A percentile compares a stretch with the other conserved stretches of the same genome.
These are phyloP conservation scores for Leptatherina wallacei DNA, from an alignment of 2,797 vertebrate species.

Conservation along the genomic window DNA sequence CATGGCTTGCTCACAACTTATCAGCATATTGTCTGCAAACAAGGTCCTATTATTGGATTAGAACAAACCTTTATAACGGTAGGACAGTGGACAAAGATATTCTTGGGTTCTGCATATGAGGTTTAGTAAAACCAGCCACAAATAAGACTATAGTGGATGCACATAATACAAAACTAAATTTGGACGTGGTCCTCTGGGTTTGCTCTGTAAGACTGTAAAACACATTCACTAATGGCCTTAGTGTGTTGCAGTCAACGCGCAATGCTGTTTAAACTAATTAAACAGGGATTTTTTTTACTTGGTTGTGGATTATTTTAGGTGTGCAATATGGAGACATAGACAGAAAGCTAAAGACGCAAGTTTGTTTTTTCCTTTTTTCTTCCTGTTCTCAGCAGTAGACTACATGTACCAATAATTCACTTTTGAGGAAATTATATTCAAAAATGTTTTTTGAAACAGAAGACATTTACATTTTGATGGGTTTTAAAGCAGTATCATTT, in stretches of 20 bases:
- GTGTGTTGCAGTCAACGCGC: slow-evolving; percentile 24
- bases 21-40: slow-evolving; percentile 57
- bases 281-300: slow-evolving; percentile 3
- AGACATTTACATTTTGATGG: slow-evolving; percentile 37
- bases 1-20: slow-evolving; percentile 62
- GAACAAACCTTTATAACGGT: slow-evolving; percentile 49
- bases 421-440: slow-evolving; percentile 22
- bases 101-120: slow-evolving; percentile 12
- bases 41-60: slow-evolving; percentile 67
- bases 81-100: slow-evolving; percentile 40
- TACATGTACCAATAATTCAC: slow-evolving; percentile 26
- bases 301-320: slow-evolving; percentile 13
- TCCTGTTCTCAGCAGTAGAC: slow-evolving; percentile 13
- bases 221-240: slow-evolving; percentile 13
- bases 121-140: slow-evolving; percentile 7
- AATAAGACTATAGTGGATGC: not conserved
- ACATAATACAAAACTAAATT: slow-evolving; percentile 12
- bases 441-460: slow-evolving; percentile 14
- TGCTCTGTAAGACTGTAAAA: slow-evolving; percentile 21
- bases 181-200: not conserved
- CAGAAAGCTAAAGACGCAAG: slow-evolving; percentile 12
- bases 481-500: slow-evolving; percentile 19
- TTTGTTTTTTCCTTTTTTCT: slow-evolving; percentile 17
- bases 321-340: not conserved
- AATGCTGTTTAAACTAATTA: slow-evolving; percentile 11